Evolutionary conservation across 2,888 invertebrate genomes (phyloP).

Genomic region (Sipunculus nudus): DNA sequence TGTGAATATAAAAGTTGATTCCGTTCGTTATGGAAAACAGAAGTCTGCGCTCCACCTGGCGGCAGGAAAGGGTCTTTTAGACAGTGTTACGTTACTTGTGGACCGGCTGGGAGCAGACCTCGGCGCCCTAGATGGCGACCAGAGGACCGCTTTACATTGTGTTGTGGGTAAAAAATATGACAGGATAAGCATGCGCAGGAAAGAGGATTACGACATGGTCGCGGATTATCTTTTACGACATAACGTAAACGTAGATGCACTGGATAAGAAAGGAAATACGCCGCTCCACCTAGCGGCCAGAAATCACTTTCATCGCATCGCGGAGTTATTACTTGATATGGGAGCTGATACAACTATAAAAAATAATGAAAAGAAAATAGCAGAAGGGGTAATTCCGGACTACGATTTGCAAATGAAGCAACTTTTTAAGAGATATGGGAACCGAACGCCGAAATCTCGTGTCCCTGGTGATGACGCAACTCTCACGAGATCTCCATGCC

Average conservation of each 20-base stretch:
- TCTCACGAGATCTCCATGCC: too few species aligned
- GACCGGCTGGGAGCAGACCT: conserved; percentile 27
- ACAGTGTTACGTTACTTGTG: conserved; percentile 25
- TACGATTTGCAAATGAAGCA: conserved; percentile 27
- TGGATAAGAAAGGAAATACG: conserved; percentile 16
- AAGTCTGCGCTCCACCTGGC: conserved; percentile 28
- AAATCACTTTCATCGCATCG: conserved; percentile 24
- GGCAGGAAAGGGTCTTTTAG: conserved; percentile 19
- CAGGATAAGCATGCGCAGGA: conserved; percentile 26
- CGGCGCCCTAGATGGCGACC: conserved; percentile 20
- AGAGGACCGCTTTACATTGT: conserved; percentile 25
- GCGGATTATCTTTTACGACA: conserved; percentile 21
- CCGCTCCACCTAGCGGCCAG: conserved; percentile 29
- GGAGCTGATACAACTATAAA: conserved; percentile 12
- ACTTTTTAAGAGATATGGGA: conserved; percentile 20
- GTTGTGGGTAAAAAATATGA: conserved; percentile 15
- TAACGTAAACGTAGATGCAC: conserved; percentile 11
- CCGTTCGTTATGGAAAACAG: too few species aligned
- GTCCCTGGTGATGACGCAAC: too few species aligned
- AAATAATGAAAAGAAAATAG: conserved; percentile 13
- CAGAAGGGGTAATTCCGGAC: conserved; percentile 19
- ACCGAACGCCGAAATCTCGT: too few species aligned
- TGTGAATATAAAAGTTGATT: conserved; percentile 18
- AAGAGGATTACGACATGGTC: conserved; percentile 24
- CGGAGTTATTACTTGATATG: conserved; percentile 14